Evolutionary conservation across 2,888 invertebrate genomes (phyloP).

Genomic region (Drosophila nr. perissopoda): DNA sequence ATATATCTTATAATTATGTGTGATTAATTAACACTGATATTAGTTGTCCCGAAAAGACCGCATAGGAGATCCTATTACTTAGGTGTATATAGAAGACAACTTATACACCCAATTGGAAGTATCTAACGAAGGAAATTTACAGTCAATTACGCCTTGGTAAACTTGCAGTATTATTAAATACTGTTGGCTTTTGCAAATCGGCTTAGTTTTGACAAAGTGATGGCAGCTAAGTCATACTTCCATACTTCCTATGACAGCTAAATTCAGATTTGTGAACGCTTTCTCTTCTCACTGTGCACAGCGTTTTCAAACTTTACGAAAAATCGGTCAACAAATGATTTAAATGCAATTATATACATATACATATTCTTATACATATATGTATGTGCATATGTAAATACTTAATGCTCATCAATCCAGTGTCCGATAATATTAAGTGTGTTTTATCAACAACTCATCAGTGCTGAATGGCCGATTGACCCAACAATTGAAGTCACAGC

Average conservation of each 20-base stretch:
- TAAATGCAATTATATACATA: slow-evolving; percentile 10
- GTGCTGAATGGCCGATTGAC: slow-evolving; percentile 72
- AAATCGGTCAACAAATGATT: slow-evolving; percentile 10
- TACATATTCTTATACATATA: neutral
- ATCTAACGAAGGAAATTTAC: neutral
- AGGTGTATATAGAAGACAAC: neutral
- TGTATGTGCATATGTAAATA: slow-evolving; percentile 3
- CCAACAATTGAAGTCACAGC: slow-evolving; percentile 70
- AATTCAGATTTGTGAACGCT: neutral
- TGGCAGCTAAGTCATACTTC: neutral
- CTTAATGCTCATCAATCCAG: slow-evolving; percentile 23
- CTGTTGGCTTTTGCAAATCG: neutral
- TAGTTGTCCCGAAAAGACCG: neutral
- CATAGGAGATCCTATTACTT: neutral
- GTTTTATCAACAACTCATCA: slow-evolving; percentile 24
- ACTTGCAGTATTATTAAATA: neutral
- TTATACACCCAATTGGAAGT: neutral
- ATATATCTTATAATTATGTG: neutral
- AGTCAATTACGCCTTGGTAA: neutral
- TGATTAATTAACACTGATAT: neutral
- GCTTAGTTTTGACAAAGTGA: neutral
- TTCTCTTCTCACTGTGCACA: neutral
- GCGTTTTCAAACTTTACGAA: neutral
- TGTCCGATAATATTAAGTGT: slow-evolving; percentile 24
- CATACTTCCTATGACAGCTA: neutral